These are phyloP conservation scores for Eucera pruinosa DNA, from an alignment of 2,888 invertebrate genomes.

Conservation along the genomic window DNA sequence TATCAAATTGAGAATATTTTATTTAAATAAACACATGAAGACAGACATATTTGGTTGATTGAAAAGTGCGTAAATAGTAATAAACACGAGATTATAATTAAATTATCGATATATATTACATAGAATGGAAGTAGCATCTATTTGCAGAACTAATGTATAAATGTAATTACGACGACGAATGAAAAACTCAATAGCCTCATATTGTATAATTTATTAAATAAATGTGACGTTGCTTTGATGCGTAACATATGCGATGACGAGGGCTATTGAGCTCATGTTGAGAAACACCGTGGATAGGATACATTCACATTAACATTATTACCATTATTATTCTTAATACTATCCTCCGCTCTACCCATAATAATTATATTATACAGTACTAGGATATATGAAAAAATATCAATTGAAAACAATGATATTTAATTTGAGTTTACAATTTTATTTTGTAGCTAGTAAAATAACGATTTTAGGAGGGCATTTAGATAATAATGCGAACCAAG, in stretches of 20 bases:
- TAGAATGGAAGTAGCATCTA: constrained; percentile 30
- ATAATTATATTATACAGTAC: constrained; percentile 74
- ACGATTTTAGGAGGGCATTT: constrained; percentile 68
- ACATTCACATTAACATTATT: constrained; percentile 75
- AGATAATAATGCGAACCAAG: constrained; percentile 77
- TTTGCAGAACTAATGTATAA: constrained; percentile 33
- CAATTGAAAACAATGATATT: constrained; percentile 66
- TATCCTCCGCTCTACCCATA: constrained; percentile 76
- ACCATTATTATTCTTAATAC: constrained; percentile 77
- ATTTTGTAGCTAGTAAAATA: constrained; percentile 69
- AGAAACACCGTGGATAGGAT: constrained; percentile 75
- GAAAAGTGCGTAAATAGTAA: constrained; percentile 26
- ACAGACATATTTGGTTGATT: constrained; percentile 33
- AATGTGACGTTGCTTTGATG: constrained; percentile 67
- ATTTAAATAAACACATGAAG: constrained; percentile 32
- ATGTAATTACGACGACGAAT: constrained; percentile 32
- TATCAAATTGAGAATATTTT: constrained; percentile 36
- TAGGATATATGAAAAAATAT: constrained; percentile 73
- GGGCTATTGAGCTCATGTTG: constrained; percentile 69
- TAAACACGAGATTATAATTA: constrained; percentile 26
- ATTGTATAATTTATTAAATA: constrained; percentile 61
- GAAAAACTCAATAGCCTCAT: constrained; percentile 53
- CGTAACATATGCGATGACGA: constrained; percentile 63
- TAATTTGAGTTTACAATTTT: constrained; percentile 70
- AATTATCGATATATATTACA: constrained; percentile 43